phyloP scores from a whole-genome alignment of 2,888 invertebrate species.

The Dendrolimus pini region DNA sequence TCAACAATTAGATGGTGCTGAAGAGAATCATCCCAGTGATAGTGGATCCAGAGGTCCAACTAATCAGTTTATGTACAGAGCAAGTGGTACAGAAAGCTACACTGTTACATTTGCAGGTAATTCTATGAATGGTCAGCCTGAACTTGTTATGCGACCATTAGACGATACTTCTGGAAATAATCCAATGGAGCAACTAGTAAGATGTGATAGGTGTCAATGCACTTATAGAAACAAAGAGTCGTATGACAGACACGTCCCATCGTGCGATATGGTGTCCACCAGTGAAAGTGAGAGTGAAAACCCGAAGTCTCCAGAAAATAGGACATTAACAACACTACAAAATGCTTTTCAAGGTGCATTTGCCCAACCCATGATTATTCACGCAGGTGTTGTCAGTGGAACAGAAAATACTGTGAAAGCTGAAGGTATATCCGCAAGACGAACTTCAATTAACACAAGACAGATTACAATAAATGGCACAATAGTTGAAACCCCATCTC shows the following conservation, averaged over 20 bases:
- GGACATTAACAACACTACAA: slow-evolving; percentile 67
- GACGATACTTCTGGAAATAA: slow-evolving; percentile 55
- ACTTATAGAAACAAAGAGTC: slow-evolving; percentile 90
- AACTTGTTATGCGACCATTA: slow-evolving; percentile 61
- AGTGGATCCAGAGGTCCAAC: slow-evolving; percentile 48
- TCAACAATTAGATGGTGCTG: slow-evolving; percentile 82
- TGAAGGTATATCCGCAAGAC: slow-evolving; percentile 64
- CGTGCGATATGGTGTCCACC: slow-evolving; percentile 86
- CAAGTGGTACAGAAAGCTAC: slow-evolving; percentile 67
- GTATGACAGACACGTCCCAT: slow-evolving; percentile 85
- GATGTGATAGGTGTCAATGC: slow-evolving; percentile 91
- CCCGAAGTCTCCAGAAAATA: slow-evolving; percentile 72
- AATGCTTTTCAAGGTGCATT: slow-evolving; percentile 71
- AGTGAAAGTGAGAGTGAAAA: slow-evolving; percentile 90
- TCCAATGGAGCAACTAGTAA: slow-evolving; percentile 83
- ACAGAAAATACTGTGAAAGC: slow-evolving; percentile 65
- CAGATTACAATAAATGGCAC: slow-evolving; percentile 74
- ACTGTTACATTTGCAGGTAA: slow-evolving; percentile 72
- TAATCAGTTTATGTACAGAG: slow-evolving; percentile 63
- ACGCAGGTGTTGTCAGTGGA: slow-evolving; percentile 64
- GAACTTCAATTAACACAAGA: slow-evolving; percentile 70
- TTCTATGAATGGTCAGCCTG: slow-evolving; percentile 67
- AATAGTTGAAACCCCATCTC: slow-evolving; percentile 72
- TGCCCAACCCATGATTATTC: slow-evolving; percentile 70
- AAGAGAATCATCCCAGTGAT: slow-evolving; percentile 74